Evolutionary conservation across 2,113 vertebrate genomes (phyloP).

Genomic region (Cranoglanis bouderius): DNA sequence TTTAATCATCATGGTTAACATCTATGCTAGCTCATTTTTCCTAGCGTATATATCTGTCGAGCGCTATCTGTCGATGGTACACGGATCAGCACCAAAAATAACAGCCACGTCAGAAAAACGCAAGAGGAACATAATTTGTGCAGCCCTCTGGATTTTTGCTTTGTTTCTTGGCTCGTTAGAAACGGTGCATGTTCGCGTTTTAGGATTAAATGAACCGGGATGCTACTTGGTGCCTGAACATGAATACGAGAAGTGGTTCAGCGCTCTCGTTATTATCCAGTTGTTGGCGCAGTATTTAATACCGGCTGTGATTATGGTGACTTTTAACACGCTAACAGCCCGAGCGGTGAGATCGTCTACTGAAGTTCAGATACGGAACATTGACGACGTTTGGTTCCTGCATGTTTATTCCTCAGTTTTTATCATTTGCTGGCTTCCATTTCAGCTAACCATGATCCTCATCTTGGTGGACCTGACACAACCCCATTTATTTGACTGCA

Average conservation of each 20-base stretch:
- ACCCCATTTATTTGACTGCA: constrained; percentile 75
- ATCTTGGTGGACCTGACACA: constrained; percentile 70
- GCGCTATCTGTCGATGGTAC: constrained; percentile 79
- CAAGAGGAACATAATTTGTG: constrained; percentile 63
- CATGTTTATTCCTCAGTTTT: constrained; percentile 84
- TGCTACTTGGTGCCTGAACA: constrained; percentile 86
- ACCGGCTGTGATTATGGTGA: constrained; percentile 77
- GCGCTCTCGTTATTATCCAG: constrained; percentile 74
- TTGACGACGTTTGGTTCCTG: constrained; percentile 79
- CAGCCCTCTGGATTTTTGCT: constrained; percentile 78
- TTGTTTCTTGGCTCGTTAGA: constrained; percentile 79
- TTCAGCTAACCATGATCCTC: constrained; percentile 77
- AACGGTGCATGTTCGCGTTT: constrained; percentile 81
- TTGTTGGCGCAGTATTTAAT: constrained; percentile 69
- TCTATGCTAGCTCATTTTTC: constrained; percentile 94
- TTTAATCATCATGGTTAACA: constrained; percentile 85
- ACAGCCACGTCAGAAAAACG: constrained; percentile 71
- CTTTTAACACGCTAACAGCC: constrained; percentile 81
- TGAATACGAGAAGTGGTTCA: constrained; percentile 73
- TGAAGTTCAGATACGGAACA: constrained; percentile 64
- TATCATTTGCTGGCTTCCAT: constrained; percentile 86
- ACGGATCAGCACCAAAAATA: constrained; percentile 71
- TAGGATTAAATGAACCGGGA: constrained; percentile 77
- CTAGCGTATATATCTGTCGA: constrained; percentile 87
- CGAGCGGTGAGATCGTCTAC: constrained; percentile 64